Base-by-base conservation (phyloP, 2,888 invertebrate species). In the Drosophila koepferae region DNA sequence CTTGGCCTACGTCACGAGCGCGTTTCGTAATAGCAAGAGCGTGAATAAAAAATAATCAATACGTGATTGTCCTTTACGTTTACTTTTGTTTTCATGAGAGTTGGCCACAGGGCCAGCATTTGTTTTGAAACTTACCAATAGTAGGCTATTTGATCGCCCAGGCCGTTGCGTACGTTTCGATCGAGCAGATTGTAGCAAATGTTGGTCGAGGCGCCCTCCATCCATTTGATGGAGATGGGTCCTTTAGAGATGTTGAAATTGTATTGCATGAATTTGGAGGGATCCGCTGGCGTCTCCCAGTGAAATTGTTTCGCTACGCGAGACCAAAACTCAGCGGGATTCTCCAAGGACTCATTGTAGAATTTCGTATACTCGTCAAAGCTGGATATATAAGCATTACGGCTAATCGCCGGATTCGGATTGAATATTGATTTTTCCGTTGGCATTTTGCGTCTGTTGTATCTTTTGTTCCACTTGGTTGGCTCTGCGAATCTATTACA, bases 121-220 rank as follows among this genome's bases (percentile, higher is more conserved):
- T 10, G 40, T 18, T 49, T 3, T 2, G 0, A 94, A 16, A 41
- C 97, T 96, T 94, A 99, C 99, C 99, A 99, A 93, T 97, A 98
- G 94, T 96, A 99, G 23, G 99, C 99, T 76, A 98, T 95, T 92
- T 96, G 97, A 88, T 98, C 97, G 36, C 98, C 99, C 74, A 96
- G 94, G 18, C 98, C 98, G 83, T 96, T 96, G 89, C 97, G 95
- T 63, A 99, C 96, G 93, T 98, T 97, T 76, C 97, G 95, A 93
- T 99, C 99, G 83, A 99, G 94, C 60, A 98, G 94, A 94, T 99
- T 99, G 94, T 98, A 99, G 92, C 97, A 98, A 77, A 99, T 96
- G 93, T 99, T 99, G 46, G 99, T 99, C 43, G 96, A 96, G 6
- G 97, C 97, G 12, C 98, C 99, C 89, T 97, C 97, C 96, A 99